Evolutionary conservation across 2,888 invertebrate genomes (phyloP).

Genomic region (Heliconius ethilla): DNA sequence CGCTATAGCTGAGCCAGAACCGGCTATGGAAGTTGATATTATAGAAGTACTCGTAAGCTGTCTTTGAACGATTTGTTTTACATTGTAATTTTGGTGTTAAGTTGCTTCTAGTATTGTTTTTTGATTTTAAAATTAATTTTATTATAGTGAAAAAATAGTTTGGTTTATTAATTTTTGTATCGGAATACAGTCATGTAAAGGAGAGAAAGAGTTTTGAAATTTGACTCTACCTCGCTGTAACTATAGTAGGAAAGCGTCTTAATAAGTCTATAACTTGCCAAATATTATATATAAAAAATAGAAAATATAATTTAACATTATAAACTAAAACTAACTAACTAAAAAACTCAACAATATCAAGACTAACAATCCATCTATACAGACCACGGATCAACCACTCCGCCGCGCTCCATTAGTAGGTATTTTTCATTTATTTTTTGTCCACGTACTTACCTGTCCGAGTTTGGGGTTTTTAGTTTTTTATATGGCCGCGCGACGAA

Average conservation of each 20-base stretch:
- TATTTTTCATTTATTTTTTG: conserved; percentile 82
- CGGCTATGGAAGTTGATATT: conserved; percentile 60
- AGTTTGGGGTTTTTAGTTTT: conserved; percentile 78
- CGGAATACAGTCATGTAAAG: too few species aligned
- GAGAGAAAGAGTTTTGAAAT: not conserved
- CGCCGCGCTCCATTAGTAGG: conserved; percentile 75
- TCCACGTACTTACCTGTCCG: conserved; percentile 77
- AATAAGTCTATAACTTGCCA: not conserved
- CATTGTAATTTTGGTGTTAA: not conserved
- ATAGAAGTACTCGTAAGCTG: conserved; percentile 20
- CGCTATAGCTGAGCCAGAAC: conserved; percentile 74
- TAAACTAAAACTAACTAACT: not conserved
- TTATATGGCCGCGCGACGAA: conserved; percentile 78
- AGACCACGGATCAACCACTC: conserved; percentile 68
- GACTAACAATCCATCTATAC: conserved; percentile 51
- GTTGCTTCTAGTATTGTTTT: not conserved
- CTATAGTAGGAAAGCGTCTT: not conserved
- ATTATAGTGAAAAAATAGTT: too few species aligned
- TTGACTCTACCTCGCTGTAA: not conserved
- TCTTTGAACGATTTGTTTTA: conserved; percentile 16
- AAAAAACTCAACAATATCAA: conserved; percentile 1
- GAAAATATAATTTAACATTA: not conserved
- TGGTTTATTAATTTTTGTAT: too few species aligned
- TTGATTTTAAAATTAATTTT: not conserved
- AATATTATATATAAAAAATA: not conserved